Conservation (phyloP, 2,797 vertebrate genomes). For the Gastrophryne carolinensis region DNA sequence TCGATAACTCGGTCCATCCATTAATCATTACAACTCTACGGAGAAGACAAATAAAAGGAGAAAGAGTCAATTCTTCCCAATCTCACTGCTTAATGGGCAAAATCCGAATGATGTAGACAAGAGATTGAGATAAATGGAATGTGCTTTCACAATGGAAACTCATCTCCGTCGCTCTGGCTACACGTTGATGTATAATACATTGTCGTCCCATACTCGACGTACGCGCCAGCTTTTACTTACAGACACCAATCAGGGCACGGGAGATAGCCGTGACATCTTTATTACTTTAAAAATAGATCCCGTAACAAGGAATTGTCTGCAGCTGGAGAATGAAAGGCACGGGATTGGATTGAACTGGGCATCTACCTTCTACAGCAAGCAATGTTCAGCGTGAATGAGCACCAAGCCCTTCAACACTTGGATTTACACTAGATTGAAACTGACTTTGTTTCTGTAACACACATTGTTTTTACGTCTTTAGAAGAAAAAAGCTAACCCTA, state of each 20-base stretch:
- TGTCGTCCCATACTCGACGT: constrained; percentile 24
- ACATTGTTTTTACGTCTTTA: neutral
- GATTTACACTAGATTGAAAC: neutral
- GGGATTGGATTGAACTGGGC: constrained; percentile 20
- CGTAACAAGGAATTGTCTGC: neutral
- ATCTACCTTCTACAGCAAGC: constrained; percentile 6
- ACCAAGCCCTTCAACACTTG: neutral
- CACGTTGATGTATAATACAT: constrained; percentile 12
- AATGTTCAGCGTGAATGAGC: neutral
- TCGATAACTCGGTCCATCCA: constrained; percentile 24
- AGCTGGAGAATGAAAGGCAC: constrained; percentile 1
- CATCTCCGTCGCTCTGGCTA: constrained; percentile 22
- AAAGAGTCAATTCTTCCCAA: constrained; percentile 22
- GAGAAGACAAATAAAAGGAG: constrained; percentile 20
- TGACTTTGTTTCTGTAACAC: neutral
- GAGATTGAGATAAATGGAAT: constrained; percentile 44
- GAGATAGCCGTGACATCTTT: constrained; percentile 22
- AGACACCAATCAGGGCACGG: constrained; percentile 16
- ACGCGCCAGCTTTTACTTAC: constrained; percentile 14
- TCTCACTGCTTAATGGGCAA: constrained; percentile 41
- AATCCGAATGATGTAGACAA: constrained; percentile 34
- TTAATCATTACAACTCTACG: constrained; percentile 33
- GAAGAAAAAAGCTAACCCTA: neutral
- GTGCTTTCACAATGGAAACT: constrained; percentile 32
- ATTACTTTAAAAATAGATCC: constrained; percentile 25